Percentiles rank a stretch among this genome's conserved stretches.
phyloP scores from a whole-genome alignment of 35 echinoderm and acorn worm species.

The Holothuria glaberrima region DNA sequence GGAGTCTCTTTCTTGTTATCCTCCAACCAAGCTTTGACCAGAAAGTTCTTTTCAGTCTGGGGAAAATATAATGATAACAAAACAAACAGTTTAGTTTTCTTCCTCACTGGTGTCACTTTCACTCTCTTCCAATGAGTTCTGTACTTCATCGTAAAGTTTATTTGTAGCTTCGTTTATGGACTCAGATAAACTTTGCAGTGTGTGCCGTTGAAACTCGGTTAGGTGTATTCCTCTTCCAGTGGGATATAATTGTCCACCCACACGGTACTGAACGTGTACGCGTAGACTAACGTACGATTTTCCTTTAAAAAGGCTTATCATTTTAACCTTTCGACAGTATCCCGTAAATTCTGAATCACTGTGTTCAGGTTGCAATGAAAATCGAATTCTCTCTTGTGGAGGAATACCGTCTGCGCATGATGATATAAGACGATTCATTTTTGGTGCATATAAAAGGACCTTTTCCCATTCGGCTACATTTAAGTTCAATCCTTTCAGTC shows the following conservation, averaged over 20 bases:
- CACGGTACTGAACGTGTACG: not conserved
- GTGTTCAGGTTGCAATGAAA: not conserved
- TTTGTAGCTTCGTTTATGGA: not conserved
- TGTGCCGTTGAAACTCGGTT: not conserved
- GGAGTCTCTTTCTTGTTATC: not conserved
- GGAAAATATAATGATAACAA: not conserved
- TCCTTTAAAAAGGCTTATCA: not conserved
- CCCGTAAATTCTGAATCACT: not conserved
- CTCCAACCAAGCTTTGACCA: slow-evolving; percentile 5
- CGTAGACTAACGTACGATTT: not conserved
- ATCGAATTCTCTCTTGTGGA: not conserved
- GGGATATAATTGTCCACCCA: not conserved
- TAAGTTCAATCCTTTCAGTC: not conserved
- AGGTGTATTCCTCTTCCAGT: too few relatives aligned
- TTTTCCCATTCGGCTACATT: not conserved
- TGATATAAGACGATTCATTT: not conserved
- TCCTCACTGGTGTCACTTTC: not conserved
- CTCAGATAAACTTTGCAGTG: not conserved
- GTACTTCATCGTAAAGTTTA: slow-evolving; percentile 19
- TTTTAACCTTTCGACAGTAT: not conserved
- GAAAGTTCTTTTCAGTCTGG: not conserved
- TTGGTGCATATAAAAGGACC: not conserved
- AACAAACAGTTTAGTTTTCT: not conserved
- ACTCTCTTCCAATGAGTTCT: not conserved
- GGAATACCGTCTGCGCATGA: not conserved